These are phyloP conservation scores for Brachionus angularis DNA, from an alignment of 1,140 invertebrate species.

Conservation along the genomic window DNA sequence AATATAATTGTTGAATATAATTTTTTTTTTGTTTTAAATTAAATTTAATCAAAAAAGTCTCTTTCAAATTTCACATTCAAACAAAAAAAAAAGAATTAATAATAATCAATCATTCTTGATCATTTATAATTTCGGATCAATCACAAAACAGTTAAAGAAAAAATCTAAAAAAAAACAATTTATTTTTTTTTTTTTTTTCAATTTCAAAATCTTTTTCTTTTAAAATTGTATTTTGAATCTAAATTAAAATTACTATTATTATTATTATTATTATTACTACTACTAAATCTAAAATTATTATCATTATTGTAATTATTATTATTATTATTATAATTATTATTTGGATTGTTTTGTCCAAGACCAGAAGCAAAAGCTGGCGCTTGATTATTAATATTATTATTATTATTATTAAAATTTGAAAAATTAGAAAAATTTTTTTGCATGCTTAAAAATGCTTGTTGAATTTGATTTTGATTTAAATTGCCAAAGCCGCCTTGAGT, in stretches of 20 bases:
- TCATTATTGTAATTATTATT: neutral
- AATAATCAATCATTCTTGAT: no score
- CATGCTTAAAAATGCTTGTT: conserved; percentile 1
- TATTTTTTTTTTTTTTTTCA: no score
- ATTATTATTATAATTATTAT: neutral
- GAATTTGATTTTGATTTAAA: conserved; percentile 15
- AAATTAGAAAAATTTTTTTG: neutral
- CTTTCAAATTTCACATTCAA: no score
- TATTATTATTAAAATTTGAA: neutral
- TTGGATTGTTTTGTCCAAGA: neutral
- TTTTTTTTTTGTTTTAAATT: no score
- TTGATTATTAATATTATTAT: neutral
- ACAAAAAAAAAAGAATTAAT: no score
- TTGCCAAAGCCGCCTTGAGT: neutral
- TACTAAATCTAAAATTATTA: conserved; percentile 37
- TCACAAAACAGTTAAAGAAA: neutral
- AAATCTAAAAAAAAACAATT: neutral
- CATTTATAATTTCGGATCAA: no score
- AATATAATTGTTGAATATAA: no score
- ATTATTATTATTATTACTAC: conserved; percentile 27
- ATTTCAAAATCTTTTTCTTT: conserved; percentile 24
- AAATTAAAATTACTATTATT: neutral
- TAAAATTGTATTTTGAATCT: conserved; percentile 9
- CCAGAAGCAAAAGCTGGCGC: no score
- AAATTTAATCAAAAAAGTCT: no score